Evolutionary conservation across 2,797 vertebrate genomes (phyloP).

Genomic region (Falco novaeseelandiae): DNA sequence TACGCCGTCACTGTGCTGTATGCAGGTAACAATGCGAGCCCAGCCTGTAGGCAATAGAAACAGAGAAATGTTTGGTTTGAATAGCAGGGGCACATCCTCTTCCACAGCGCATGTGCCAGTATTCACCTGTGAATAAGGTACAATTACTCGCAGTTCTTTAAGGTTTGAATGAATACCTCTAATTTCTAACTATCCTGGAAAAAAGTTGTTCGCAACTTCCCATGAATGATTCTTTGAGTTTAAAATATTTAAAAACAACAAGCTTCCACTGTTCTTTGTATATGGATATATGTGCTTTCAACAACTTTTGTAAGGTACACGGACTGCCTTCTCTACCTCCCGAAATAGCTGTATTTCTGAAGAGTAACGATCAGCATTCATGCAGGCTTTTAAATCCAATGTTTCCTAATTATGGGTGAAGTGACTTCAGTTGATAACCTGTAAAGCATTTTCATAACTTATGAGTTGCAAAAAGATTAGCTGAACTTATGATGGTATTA

Average conservation of each 20-base stretch:
- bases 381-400: background rate
- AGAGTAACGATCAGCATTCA: background rate
- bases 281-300: background rate
- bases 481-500: background rate
- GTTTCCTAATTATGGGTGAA: constrained; percentile 4
- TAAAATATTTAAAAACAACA: background rate
- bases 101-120: background rate
- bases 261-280: background rate
- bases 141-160: background rate
- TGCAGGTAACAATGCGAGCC: constrained; percentile 8
- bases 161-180: background rate
- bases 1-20: background rate
- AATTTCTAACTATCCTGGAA: background rate
- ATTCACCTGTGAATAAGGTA: background rate
- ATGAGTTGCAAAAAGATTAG: background rate
- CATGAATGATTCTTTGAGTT: background rate
- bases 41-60: background rate
- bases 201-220: background rate
- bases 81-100: background rate
- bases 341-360: background rate
- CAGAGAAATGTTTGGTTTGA: background rate
- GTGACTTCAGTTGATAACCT: background rate
- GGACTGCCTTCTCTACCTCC: background rate
- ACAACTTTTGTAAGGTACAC: background rate
- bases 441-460: background rate